phyloP scores from a whole-genome alignment of 2,888 invertebrate species.

The Copidosoma aretas region DNA sequence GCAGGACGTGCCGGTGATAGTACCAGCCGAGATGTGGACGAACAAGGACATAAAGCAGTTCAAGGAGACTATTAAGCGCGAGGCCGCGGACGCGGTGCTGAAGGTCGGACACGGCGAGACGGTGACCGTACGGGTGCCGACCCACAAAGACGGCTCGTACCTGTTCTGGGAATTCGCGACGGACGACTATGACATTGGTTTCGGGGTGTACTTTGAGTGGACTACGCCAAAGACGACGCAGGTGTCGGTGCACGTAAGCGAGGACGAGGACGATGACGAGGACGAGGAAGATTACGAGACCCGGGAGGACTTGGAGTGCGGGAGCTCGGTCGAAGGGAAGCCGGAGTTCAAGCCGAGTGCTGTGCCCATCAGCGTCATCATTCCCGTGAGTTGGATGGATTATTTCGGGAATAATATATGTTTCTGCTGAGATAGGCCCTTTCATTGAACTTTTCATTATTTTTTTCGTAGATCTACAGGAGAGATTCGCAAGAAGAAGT shows the following conservation, averaged over 20 bases:
- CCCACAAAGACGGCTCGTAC: conserved; percentile 89
- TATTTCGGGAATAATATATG: not conserved
- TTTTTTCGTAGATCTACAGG: conserved; percentile 79
- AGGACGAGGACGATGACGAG: conserved; percentile 90
- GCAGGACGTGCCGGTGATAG: conserved; percentile 65
- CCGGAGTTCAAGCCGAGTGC: conserved; percentile 53
- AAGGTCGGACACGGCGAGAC: conserved; percentile 96
- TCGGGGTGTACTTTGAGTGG: conserved; percentile 99
- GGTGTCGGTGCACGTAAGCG: conserved; percentile 94
- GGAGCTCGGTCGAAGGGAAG: conserved; percentile 43
- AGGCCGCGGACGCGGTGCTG: conserved; percentile 86
- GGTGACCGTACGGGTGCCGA: conserved; percentile 95
- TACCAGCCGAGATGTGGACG: conserved; percentile 95
- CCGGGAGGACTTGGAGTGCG: conserved; percentile 67
- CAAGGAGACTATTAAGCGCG: conserved; percentile 83
- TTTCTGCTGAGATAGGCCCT: not conserved
- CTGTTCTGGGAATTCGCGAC: conserved; percentile 99
- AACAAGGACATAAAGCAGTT: conserved; percentile 86
- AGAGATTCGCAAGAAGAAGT: conserved; percentile 96
- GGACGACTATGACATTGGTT: conserved; percentile 96
- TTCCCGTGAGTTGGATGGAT: conserved; percentile 52
- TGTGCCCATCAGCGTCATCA: conserved; percentile 56
- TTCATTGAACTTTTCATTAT: not conserved
- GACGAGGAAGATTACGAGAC: conserved; percentile 70
- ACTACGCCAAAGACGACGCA: conserved; percentile 82